phyloP scores from a whole-genome alignment of 2,113 vertebrate genomes.

The Stegastes partitus region DNA sequence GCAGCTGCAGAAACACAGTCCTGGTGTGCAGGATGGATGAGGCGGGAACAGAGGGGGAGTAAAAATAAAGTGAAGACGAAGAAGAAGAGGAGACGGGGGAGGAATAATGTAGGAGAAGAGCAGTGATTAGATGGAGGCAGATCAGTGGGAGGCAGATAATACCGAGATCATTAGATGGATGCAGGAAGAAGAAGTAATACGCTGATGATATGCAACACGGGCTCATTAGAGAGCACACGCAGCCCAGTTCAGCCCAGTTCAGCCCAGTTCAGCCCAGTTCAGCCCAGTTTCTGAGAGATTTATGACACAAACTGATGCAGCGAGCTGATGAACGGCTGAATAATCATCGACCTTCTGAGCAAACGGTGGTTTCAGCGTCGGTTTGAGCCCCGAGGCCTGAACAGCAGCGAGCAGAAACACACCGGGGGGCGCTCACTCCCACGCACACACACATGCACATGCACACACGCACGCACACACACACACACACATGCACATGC shows the following conservation, averaged over 20 bases:
- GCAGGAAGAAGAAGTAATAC: slow-evolving; percentile 16
- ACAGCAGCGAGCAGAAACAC: slow-evolving; percentile 57
- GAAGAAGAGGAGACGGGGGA: slow-evolving; percentile 31
- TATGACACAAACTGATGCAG: too few species aligned
- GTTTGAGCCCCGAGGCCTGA: slow-evolving; percentile 52
- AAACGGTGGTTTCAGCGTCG: slow-evolving; percentile 8
- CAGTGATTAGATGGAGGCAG: slow-evolving; percentile 31
- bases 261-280: too few species aligned
- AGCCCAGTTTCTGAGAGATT: too few species aligned
- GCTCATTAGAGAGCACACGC: slow-evolving; percentile 30
- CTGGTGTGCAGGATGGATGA: slow-evolving; percentile 37
- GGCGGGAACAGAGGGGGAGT: slow-evolving; percentile 1
- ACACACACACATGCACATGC: not conserved
- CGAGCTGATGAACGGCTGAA: slow-evolving; percentile 21
- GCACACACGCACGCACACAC: slow-evolving; percentile 11
- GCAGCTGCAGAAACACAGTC: slow-evolving; percentile 19
- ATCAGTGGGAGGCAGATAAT: slow-evolving; percentile 58
- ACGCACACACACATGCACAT: slow-evolving; percentile 47
- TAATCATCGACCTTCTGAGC: slow-evolving; percentile 36
- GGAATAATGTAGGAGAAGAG: slow-evolving; percentile 51
- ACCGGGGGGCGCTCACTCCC: slow-evolving; percentile 41
- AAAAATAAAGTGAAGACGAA: not conserved
- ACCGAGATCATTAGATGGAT: slow-evolving; percentile 53
- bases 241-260: too few species aligned
- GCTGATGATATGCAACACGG: slow-evolving; percentile 19